Percentiles rank a stretch among this genome's conserved stretches.
phyloP scores from a whole-genome alignment of 1,140 invertebrate species.

The Temnothorax longispinosus region DNA sequence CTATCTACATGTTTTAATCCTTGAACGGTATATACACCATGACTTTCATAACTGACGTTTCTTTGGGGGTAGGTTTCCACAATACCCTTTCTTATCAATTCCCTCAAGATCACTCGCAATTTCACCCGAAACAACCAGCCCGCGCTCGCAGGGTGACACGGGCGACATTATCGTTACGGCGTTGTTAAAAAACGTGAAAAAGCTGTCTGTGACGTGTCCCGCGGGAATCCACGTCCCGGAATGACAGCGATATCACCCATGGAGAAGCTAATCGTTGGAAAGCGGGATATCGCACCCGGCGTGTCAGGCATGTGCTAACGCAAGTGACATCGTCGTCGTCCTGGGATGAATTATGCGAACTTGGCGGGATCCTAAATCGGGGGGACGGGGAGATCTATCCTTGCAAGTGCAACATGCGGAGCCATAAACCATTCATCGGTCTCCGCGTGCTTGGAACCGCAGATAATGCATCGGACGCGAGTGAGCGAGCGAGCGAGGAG shows the following conservation, averaged over 20 bases:
- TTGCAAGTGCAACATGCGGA: conserved; percentile 52
- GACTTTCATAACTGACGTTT: not conserved
- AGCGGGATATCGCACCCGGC: conserved; percentile 21
- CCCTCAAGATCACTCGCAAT: conserved; percentile 21
- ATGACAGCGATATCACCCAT: conserved; percentile 8
- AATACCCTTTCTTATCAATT: conserved; percentile 15
- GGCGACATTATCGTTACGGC: conserved; percentile 7
- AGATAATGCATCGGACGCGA: conserved; percentile 41
- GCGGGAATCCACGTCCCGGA: not conserved
- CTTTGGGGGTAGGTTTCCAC: not conserved
- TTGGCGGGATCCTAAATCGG: not conserved
- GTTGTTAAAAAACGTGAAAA: conserved; percentile 13
- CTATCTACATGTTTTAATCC: not conserved
- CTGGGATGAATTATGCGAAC: conserved; percentile 58
- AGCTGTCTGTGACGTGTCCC: not conserved
- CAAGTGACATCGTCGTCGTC: conserved; percentile 27
- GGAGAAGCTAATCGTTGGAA: conserved; percentile 49
- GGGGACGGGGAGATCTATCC: not conserved
- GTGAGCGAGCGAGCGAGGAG: conserved; percentile 3
- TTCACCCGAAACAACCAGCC: not conserved
- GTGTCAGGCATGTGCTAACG: conserved; percentile 44
- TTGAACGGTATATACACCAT: too few relatives aligned
- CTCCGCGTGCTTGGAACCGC: conserved; percentile 36
- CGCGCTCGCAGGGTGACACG: not conserved
- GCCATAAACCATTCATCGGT: conserved; percentile 58